Conservation (phyloP, 2,113 vertebrate species). For the Ictidomys tridecemlineatus region DNA sequence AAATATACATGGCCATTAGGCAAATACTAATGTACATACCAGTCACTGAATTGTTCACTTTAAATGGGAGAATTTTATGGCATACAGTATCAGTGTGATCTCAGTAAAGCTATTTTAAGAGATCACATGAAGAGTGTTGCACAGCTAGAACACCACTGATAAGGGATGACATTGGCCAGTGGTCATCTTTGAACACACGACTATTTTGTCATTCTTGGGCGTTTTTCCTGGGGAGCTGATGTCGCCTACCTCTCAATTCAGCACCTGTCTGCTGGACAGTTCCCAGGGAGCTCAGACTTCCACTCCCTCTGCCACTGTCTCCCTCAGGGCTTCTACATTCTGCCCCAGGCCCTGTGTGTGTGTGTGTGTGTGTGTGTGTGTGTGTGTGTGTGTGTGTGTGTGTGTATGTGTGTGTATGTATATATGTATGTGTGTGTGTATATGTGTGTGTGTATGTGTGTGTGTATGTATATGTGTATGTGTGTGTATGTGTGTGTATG, state of each 20-base stretch:
- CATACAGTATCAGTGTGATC: neutral
- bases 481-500: too few species aligned
- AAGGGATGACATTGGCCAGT: too few species aligned
- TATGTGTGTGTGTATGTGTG: neutral
- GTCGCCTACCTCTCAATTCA: neutral
- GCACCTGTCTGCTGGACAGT: neutral
- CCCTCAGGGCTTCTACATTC: neutral
- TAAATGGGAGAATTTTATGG: neutral
- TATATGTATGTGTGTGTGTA: too few species aligned
- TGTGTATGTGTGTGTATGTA: neutral
- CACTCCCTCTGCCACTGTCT: fast-evolving
- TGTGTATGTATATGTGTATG: neutral
- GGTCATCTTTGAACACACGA: neutral
- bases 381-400: too few species aligned
- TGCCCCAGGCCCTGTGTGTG: too few species aligned
- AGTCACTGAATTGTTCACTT: neutral
- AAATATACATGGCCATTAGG: neutral
- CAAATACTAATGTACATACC: neutral
- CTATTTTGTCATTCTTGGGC: neutral
- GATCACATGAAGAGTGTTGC: neutral
- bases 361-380: too few species aligned
- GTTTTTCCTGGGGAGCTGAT: neutral
- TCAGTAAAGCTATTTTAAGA: neutral
- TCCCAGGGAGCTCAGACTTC: neutral
- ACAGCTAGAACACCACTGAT: neutral